Base-by-base conservation (phyloP, 2,113 vertebrate genomes). In the Blennius ocellaris region DNA sequence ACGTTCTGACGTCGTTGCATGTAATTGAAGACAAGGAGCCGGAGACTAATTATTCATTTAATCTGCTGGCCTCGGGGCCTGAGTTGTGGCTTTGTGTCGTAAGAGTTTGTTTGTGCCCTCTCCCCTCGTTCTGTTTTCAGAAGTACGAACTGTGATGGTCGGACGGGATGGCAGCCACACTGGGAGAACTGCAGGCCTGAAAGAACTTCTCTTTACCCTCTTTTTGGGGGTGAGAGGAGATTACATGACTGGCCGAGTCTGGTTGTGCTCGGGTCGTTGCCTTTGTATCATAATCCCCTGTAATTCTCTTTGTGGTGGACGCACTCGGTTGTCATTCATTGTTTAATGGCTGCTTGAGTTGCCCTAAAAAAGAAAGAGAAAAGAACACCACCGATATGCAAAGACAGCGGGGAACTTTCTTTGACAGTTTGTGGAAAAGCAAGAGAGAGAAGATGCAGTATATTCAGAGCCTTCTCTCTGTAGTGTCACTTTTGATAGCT, bases 251-350 rank as follows among this genome's bases (percentile, higher is more conserved):
- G 84, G 62, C 44, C 84, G 86, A 76, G 62, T 85, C 56, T 81
- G 76, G 60, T 54, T 79, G 56, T 69, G 75, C 69, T 82, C 60
- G 82, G 73, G 83, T 83, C 81, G 67, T 66, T 74, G 80, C 86
- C 62, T 84, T 84, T 80, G 49, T 62, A 61, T 30, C 70, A 73
- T 92, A 92, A 93, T 92, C 89, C 78, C 15, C 64, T 78, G 81
- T 91, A 85, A 90, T 91, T 90, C 88, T 87, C 87, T 88, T 88
- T 88, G 84, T 89, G 80, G 44, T 61, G 51, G 78, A 83, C 52
- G 14, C 72, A 76, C 59, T 87, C 76, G 62, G 72, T 80, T 88
- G 86, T 85, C 83, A 69, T 41, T 61, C 72, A 82, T 79, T 86
- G 78, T 82, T 45, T 76, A 76, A 69, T 43, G 68, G 49, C 79